Evolutionary conservation across 2,888 invertebrate genomes (phyloP), one percentile per base, ranked within the genome.

Genomic region (Kuschelorhynchus macadamiae): DNA sequence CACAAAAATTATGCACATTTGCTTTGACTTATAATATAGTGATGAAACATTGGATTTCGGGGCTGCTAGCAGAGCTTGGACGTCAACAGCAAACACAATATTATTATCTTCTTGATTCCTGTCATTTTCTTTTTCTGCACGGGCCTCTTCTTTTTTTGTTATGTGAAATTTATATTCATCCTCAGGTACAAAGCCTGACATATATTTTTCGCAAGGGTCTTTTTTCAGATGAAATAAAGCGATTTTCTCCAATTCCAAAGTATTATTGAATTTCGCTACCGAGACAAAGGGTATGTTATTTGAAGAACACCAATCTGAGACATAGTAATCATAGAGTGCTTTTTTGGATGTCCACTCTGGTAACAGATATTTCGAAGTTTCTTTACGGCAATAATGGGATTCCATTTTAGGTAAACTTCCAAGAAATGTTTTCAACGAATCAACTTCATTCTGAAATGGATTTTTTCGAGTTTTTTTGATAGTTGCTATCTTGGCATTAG

Each of bases 171-270:
- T 47, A 25, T 47, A 18, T 47, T 47, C 46, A n/a, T 47, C 25
- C 18, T 47, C 46, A 18, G 46, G 25, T 47, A 47, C 18, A 47
- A 47, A 47, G 25, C 46, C 46, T 47, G 46, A 47, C 46, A 17
- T 16, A n/a, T 21, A 16, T 44, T 16, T 44, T 44, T 44, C 44
- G 11, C 44, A 44, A 2, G 44, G 18, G 16, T 44, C 44, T 44
- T 44, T 44, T 18, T 44, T 44, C 14, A 30, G 30, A 21, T 49
- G 49, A 20, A 52, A 52, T 44, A 44, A 44, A 16, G 44, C 16
- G 11, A 44, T 44, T 14, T 44, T 44, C 4, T 44, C 44, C 8
- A 11, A 18, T 18, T 17, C 44, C 20, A 44, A 16, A 44, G 18
- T 44, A 44, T 44, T 44, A 16, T 17, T 44, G 18, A 44, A 44